A percentile compares a stretch with the other conserved stretches of the same genome.
phyloP scores from a whole-genome alignment of 2,888 invertebrate species.

The Blastobasis adustella region DNA sequence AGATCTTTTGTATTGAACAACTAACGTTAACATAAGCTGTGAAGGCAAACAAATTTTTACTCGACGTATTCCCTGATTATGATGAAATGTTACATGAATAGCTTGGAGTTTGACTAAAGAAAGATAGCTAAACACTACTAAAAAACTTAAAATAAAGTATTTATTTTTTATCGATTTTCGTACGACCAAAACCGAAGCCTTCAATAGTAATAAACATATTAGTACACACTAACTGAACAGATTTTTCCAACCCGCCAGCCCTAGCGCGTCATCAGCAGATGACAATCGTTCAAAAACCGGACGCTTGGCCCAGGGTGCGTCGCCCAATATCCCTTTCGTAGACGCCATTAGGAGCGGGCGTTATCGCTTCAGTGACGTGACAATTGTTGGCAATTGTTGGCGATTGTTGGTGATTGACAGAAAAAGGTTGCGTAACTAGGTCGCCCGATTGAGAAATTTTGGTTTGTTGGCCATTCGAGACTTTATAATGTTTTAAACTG shows the following conservation, averaged over 20 bases:
- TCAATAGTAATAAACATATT: background rate
- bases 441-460: background rate
- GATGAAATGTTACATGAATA: background rate
- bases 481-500: too few species aligned
- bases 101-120: background rate
- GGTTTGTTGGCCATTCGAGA: too few species aligned
- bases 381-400: background rate
- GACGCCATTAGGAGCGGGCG: conserved; percentile 15
- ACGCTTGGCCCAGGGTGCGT: conserved; percentile 39
- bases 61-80: background rate
- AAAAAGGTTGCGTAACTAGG: background rate
- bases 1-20: too few species aligned
- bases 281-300: conserved; percentile 67
- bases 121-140: background rate
- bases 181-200: background rate
- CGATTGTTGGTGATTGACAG: background rate
- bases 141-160: background rate
- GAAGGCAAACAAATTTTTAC: too few species aligned
- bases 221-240: background rate
- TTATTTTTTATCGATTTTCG: background rate
- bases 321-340: conserved; percentile 57
- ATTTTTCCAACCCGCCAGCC: conserved; percentile 29
- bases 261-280: conserved; percentile 54
- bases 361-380: background rate
- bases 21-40: too few species aligned